phyloP scores from a whole-genome alignment of 2,113 vertebrate species.

The Silurus asotus region DNA sequence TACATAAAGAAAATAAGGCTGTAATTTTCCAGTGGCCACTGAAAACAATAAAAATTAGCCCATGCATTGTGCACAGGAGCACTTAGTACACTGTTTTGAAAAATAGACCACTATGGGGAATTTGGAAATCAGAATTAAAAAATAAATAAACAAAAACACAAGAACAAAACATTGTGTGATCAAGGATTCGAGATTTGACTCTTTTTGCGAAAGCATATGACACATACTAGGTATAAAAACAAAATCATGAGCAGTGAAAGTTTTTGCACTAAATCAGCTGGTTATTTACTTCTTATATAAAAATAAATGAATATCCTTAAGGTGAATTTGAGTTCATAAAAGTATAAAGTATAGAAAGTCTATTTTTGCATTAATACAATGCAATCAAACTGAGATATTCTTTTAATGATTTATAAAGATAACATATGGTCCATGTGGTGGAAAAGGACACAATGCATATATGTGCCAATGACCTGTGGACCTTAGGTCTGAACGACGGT shows the following conservation, averaged over 20 bases:
- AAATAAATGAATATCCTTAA: background rate
- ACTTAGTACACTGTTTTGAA: constrained; percentile 40
- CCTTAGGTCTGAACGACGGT: background rate
- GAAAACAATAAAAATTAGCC: constrained; percentile 45
- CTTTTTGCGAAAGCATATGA: constrained; percentile 10
- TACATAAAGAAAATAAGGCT: constrained; percentile 22
- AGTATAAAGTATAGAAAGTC: background rate
- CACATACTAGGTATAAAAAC: background rate
- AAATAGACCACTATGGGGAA: constrained; percentile 31
- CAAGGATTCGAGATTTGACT: constrained; percentile 6
- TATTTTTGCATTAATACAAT: background rate
- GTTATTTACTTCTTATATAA: background rate
- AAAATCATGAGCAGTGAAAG: background rate
- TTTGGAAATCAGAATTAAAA: constrained; percentile 42
- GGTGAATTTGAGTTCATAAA: background rate
- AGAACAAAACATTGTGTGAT: constrained; percentile 28
- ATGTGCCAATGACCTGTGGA: constrained; percentile 13
- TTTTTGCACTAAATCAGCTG: background rate
- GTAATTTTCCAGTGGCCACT: constrained; percentile 49
- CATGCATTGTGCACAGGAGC: constrained; percentile 43
- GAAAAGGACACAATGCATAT: background rate
- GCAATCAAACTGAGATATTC: background rate
- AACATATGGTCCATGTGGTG: background rate
- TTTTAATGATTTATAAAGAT: background rate
- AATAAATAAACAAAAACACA: too few species aligned